Evolutionary conservation across 1,140 invertebrate genomes (phyloP), one percentile per base, ranked within the genome.

Genomic region (Battus philenor): DNA sequence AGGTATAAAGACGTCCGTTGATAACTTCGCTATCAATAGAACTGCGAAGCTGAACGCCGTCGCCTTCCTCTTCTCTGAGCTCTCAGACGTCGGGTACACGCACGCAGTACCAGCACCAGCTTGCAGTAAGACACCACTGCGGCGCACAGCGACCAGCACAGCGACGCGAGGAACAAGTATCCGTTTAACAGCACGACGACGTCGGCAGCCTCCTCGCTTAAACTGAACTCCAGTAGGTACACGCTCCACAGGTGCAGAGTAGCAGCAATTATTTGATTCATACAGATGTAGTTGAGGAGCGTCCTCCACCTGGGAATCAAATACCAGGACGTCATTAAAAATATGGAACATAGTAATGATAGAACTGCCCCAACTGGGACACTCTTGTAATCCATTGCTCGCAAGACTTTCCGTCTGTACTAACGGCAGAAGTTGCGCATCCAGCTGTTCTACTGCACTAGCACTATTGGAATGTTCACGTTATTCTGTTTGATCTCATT

Each of bases 131-230:
- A 54, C 1, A 58, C n/a, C 7, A 60, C 5, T 10, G 50, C 38
- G 10, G 54, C 52, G 44, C 47, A 52, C 15, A 66, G 17, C 2
- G 62, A 59, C 52, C 62, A 62, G 18, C 52, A 54, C 6, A 62
- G 10, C 5, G 44, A 39, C 8, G 11, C 18, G 1, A 44, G n/a
- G 12, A 61, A 50, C 3, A 45, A 43, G 39, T 46, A 29, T 22
- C 17, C 7, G 8, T 20, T 30, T 2, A 54, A 8, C 4, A 39
- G 7, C 4, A 7, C 2, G 16, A 39, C 10, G 6, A 29, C 0
- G n/a, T 22, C 9, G n/a, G 11, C 1, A 4, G 6, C 10, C 29
- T 11, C 6, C 6, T 30, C 3, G 29, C 29, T 30, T 6, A 30
- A 30, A 6, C 12, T 11, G 10, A 30, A 11, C 5, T 30, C 11